Conservation (phyloP, 2,797 vertebrate genomes). For the Sarcoramphus papa region DNA sequence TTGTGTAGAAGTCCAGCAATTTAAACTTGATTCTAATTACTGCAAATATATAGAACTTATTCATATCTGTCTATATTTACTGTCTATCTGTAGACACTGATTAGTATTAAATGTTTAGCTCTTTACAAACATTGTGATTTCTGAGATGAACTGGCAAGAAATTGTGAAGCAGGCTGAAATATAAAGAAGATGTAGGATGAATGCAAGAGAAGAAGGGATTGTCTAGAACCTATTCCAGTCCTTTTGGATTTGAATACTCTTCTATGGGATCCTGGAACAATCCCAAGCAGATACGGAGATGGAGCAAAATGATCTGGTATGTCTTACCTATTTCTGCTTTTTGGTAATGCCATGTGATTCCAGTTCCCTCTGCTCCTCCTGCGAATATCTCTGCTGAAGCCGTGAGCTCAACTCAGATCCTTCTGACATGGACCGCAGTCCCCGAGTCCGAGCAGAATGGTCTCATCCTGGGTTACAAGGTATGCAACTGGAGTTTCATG, state of each 20-base stretch:
- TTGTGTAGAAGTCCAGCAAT: neutral
- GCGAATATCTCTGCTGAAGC: constrained; percentile 88
- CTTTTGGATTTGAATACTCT: neutral
- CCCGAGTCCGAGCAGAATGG: constrained; percentile 87
- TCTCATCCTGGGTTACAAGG: constrained; percentile 93
- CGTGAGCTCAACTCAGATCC: constrained; percentile 88
- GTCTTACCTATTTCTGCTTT: neutral
- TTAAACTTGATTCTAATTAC: neutral
- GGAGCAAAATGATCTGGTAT: neutral
- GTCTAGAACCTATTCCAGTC: neutral
- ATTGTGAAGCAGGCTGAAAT: neutral
- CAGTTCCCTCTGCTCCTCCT: constrained; percentile 90
- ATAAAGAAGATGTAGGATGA: neutral
- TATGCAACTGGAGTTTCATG: neutral
- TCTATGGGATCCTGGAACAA: neutral
- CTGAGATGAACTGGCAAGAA: neutral
- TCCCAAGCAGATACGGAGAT: neutral
- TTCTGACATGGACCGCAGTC: constrained; percentile 87
- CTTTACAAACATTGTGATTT: neutral
- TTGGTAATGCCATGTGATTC: neutral
- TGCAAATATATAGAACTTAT: neutral
- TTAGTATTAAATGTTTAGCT: neutral
- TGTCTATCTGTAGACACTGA: neutral
- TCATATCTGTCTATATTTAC: neutral
- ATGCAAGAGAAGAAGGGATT: neutral